Percentiles rank a stretch among this genome's conserved stretches.
These are phyloP conservation scores for Muscicapa striata DNA, from an alignment of 2,797 vertebrate genomes.

Conservation along the genomic window DNA sequence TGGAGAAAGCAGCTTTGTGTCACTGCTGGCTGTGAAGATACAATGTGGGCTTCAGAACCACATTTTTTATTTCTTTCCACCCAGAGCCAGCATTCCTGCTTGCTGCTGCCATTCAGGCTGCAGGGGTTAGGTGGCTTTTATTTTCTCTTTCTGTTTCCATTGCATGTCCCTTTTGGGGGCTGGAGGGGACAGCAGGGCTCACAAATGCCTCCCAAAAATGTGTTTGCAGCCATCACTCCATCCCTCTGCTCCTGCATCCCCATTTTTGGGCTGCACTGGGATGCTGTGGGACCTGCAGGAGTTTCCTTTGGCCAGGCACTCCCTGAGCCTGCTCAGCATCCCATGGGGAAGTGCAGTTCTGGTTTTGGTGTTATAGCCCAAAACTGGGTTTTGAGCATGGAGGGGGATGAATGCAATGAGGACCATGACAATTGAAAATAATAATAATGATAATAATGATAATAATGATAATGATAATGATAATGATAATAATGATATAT, in stretches of 20 bases:
- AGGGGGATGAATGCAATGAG: neutral
- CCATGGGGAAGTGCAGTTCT: fast-evolving
- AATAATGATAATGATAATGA: no score
- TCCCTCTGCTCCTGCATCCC: neutral
- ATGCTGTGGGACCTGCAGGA: fast-evolving
- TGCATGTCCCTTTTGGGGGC: neutral
- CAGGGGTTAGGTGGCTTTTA: neutral
- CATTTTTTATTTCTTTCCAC: conserved; percentile 1
- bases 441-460: no score
- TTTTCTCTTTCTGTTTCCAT: neutral
- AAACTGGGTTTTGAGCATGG: neutral
- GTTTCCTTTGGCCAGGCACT: neutral
- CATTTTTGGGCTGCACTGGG: neutral
- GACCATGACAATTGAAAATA: neutral
- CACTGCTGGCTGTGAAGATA: conserved; percentile 48
- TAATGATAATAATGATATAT: no score
- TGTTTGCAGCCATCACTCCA: neutral
- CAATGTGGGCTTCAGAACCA: conserved; percentile 21
- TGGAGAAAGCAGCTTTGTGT: conserved; percentile 57
- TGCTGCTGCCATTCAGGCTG: fast-evolving
- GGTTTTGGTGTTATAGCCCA: fast-evolving
- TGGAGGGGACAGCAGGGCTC: neutral
- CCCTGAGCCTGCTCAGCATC: neutral
- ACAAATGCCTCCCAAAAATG: neutral
- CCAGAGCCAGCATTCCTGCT: neutral